These are phyloP conservation scores for Drosophila rhopaloa DNA, from an alignment of 1,140 invertebrate genomes.

Conservation along the genomic window DNA sequence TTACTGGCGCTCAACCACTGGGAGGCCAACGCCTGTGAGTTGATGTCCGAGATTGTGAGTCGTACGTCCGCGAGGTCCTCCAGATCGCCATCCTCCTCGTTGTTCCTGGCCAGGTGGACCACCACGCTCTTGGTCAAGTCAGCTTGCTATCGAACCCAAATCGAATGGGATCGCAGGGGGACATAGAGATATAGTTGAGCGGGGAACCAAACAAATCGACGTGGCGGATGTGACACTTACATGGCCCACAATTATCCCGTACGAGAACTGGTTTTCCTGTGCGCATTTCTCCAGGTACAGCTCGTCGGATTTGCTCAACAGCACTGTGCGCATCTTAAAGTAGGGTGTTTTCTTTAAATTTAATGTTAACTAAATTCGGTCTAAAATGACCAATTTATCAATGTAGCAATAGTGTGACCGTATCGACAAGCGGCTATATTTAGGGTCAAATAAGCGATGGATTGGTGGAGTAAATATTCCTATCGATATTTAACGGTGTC, in stretches of 20 bases:
- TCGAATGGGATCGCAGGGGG: background rate
- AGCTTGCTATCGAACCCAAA: conserved; percentile 57
- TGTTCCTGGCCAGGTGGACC: conserved; percentile 77
- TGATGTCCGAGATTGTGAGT: conserved; percentile 62
- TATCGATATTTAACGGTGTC: conserved; percentile 3
- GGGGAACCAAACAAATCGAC: conserved; percentile 49
- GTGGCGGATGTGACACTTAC: conserved; percentile 67
- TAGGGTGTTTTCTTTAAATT: conserved; percentile 3
- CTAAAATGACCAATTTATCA: conserved; percentile 25
- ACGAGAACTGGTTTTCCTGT: conserved; percentile 73
- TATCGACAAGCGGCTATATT: background rate
- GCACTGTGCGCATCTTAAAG: conserved; percentile 71
- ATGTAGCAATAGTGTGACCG: conserved; percentile 18
- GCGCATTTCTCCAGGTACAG: conserved; percentile 79
- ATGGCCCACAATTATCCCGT: conserved; percentile 78
- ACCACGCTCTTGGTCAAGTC: conserved; percentile 72
- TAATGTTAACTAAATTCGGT: conserved; percentile 35
- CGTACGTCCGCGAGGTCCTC: conserved; percentile 54
- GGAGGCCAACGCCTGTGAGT: conserved; percentile 71
- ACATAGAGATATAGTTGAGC: conserved; percentile 2
- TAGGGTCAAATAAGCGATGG: conserved; percentile 7
- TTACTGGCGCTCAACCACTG: conserved; percentile 79
- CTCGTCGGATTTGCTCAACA: conserved; percentile 75
- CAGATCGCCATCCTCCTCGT: conserved; percentile 73
- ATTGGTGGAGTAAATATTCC: background rate